These are phyloP conservation scores for Drosophila infuscata DNA, from an alignment of 2,888 invertebrate genomes.

Conservation along the genomic window DNA sequence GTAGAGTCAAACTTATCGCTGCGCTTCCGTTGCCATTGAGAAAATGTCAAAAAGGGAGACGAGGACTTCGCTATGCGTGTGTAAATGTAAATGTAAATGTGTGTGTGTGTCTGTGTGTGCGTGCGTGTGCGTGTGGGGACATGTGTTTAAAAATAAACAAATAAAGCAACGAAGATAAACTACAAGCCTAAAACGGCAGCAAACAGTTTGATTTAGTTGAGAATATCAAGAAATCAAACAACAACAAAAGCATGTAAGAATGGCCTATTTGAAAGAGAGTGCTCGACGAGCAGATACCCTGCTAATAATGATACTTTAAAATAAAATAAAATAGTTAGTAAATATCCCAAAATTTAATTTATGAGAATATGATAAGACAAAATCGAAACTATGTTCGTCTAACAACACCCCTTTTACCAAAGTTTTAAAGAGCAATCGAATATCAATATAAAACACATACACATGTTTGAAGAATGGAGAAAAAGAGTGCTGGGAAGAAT, in stretches of 20 bases:
- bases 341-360: neutral
- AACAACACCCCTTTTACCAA: neutral
- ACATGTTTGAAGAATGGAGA: conserved; percentile 53
- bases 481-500: conserved; percentile 7
- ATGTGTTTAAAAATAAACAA: conserved; percentile 77
- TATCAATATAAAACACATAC: conserved; percentile 55
- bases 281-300: neutral
- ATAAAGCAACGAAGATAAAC: conserved; percentile 61
- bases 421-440: conserved; percentile 7
- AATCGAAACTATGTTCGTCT: neutral
- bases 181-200: conserved; percentile 41
- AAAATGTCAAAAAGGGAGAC: conserved; percentile 42
- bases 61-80: conserved; percentile 32
- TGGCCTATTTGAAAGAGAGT: neutral
- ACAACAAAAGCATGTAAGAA: conserved; percentile 23
- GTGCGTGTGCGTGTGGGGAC: conserved; percentile 34
- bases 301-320: neutral
- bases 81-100: neutral
- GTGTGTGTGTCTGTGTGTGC: neutral
- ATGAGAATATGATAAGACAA: neutral
- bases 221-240: conserved; percentile 33
- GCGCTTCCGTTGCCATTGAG: conserved; percentile 71
- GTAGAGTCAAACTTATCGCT: conserved; percentile 48
- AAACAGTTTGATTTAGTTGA: conserved; percentile 41
- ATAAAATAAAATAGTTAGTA: neutral